These are phyloP conservation scores for Tylochromis polylepis DNA, from an alignment of 2,113 vertebrate genomes.

Conservation along the genomic window DNA sequence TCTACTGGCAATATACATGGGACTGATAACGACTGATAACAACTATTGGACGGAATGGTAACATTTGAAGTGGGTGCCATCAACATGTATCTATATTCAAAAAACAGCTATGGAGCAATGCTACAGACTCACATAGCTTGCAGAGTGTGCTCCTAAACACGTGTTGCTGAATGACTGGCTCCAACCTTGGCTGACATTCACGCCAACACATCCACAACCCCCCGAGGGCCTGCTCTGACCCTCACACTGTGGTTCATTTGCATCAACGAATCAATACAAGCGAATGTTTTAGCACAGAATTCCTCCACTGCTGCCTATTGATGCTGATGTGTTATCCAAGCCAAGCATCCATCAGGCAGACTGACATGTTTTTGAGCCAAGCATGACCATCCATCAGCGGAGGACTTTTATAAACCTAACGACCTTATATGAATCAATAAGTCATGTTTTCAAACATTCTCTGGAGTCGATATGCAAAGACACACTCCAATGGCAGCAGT, in stretches of 20 bases:
- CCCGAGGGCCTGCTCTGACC: slow-evolving; percentile 44
- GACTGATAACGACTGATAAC: background rate
- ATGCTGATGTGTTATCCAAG: slow-evolving; percentile 49
- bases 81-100: background rate
- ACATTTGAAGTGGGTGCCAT: background rate
- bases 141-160: background rate
- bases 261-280: slow-evolving; percentile 62
- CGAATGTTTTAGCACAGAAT: slow-evolving; percentile 56
- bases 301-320: slow-evolving; percentile 40
- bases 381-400: slow-evolving; percentile 46
- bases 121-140: background rate
- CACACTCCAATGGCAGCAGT: background rate
- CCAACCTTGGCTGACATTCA: slow-evolving; percentile 71
- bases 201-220: slow-evolving; percentile 1
- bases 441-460: slow-evolving; percentile 42
- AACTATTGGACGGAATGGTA: background rate
- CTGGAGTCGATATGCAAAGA: slow-evolving; percentile 35
- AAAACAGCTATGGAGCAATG: background rate
- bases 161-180: slow-evolving; percentile 13
- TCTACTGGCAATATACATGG: background rate
- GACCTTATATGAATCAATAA: slow-evolving; percentile 56
- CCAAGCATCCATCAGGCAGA: slow-evolving; percentile 56
- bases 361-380: slow-evolving; percentile 31
- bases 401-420: slow-evolving; percentile 34
- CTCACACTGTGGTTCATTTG: slow-evolving; percentile 35